A percentile compares a stretch with the other conserved stretches of the same genome.
phyloP scores from a whole-genome alignment of 2,888 invertebrate genomes.

The Euzophera pinguis region DNA sequence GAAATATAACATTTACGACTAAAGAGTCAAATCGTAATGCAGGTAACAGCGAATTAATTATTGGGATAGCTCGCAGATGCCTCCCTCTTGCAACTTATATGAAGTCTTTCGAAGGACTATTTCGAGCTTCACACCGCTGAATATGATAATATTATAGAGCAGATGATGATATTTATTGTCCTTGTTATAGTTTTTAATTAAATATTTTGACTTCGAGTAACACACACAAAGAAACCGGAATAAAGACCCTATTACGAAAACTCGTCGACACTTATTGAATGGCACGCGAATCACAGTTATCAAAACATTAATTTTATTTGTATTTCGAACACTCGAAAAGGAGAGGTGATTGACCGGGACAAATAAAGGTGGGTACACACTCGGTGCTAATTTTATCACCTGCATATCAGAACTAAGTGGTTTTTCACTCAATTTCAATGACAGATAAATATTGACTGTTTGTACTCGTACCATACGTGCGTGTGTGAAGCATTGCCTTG shows the following conservation, averaged over 20 bases:
- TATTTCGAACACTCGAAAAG: background rate
- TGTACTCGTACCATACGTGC: constrained; percentile 7
- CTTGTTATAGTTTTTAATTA: no score
- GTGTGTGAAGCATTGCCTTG: constrained; percentile 1
- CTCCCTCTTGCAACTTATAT: no score
- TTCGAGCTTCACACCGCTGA: no score
- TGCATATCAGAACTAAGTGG: constrained; percentile 35
- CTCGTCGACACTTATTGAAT: background rate
- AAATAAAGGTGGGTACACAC: constrained; percentile 46
- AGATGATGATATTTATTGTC: no score
- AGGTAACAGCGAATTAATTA: no score
- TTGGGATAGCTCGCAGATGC: no score
- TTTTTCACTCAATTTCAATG: constrained; percentile 24
- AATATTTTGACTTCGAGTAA: background rate
- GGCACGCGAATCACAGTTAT: constrained; percentile 8
- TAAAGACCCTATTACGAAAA: background rate
- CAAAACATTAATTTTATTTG: constrained; percentile 2
- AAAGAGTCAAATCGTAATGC: no score
- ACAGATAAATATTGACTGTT: constrained; percentile 35
- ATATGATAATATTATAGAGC: no score
- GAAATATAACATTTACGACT: no score
- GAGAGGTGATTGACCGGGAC: constrained; percentile 40
- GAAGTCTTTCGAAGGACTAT: no score
- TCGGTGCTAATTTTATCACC: constrained; percentile 61
- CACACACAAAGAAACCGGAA: background rate